Conservation (phyloP, 1,140 invertebrate species). For the Drosophila sproati region DNA sequence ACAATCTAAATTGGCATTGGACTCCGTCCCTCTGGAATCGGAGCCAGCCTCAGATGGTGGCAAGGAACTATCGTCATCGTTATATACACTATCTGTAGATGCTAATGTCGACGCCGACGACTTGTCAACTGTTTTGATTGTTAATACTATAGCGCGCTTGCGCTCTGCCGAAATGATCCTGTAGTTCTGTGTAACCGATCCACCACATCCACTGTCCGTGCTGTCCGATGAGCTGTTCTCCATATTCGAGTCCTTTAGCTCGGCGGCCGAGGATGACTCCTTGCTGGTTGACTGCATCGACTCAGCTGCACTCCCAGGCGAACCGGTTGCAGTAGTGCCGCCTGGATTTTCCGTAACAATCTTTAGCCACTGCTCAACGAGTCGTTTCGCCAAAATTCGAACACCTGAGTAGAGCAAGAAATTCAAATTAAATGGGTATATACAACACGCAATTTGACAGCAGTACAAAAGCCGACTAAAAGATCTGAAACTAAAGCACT, state of each 20-base stretch:
- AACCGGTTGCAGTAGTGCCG: conserved; percentile 3
- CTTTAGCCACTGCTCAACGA: conserved; percentile 96
- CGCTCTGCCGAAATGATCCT: conserved; percentile 69
- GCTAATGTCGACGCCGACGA: conserved; percentile 47
- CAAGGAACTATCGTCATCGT: conserved; percentile 53
- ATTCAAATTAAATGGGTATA: neutral
- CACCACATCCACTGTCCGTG: conserved; percentile 53
- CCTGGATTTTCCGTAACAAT: conserved; percentile 87
- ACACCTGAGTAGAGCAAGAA: conserved; percentile 86
- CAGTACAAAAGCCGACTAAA: neutral
- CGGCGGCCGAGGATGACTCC: neutral
- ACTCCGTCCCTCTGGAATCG: conserved; percentile 45
- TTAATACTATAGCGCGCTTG: conserved; percentile 75
- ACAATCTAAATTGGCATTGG: conserved; percentile 43
- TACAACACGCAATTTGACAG: neutral
- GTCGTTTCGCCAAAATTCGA: conserved; percentile 89
- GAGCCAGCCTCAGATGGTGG: conserved; percentile 28
- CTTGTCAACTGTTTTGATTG: conserved; percentile 86
- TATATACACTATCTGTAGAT: conserved; percentile 37
- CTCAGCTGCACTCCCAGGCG: conserved; percentile 13
- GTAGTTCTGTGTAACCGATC: conserved; percentile 56
- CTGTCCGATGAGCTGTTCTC: conserved; percentile 56
- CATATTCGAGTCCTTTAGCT: conserved; percentile 37
- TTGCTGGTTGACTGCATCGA: neutral
- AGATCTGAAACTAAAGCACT: conserved; percentile 35